Conservation (phyloP, 2,888 invertebrate species). For the Caenorhabditis parvicauda region DNA sequence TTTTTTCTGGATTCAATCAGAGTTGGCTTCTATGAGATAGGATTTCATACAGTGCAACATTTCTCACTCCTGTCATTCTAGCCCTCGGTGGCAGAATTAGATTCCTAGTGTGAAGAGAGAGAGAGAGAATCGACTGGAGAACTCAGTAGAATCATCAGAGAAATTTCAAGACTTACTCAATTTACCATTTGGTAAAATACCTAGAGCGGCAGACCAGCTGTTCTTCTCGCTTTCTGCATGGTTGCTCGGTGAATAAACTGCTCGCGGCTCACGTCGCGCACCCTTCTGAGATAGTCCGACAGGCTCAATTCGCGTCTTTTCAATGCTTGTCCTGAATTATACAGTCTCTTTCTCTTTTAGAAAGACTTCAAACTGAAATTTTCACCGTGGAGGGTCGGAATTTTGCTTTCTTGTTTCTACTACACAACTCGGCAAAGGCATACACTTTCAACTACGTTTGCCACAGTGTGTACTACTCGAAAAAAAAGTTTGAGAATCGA, state of each 20-base stretch:
- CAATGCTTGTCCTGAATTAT: slow-evolving; percentile 25
- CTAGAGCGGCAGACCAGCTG: slow-evolving; percentile 76
- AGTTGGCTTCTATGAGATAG: no score
- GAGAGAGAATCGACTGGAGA: not conserved
- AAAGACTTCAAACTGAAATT: not conserved
- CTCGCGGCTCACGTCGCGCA: slow-evolving; percentile 86
- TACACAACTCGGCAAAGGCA: no score
- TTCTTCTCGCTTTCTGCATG: slow-evolving; percentile 93
- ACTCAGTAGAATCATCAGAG: slow-evolving; percentile 3
- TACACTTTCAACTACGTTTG: not conserved
- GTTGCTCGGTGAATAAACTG: slow-evolving; percentile 92
- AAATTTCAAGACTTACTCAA: not conserved
- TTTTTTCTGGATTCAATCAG: no score
- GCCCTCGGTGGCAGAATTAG: not conserved
- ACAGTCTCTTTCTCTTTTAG: not conserved
- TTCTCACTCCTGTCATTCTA: no score
- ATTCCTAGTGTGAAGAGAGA: not conserved
- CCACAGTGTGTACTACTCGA: not conserved
- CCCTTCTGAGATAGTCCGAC: slow-evolving; percentile 92
- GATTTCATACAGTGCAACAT: no score
- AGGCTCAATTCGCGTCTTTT: slow-evolving; percentile 73
- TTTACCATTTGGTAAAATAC: not conserved
- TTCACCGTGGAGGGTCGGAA: no score
- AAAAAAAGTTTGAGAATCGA: slow-evolving; percentile 66
- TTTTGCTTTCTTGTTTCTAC: no score